These are phyloP conservation scores for Gnatocerus cornutus DNA, from an alignment of 2,888 invertebrate genomes.

Conservation along the genomic window DNA sequence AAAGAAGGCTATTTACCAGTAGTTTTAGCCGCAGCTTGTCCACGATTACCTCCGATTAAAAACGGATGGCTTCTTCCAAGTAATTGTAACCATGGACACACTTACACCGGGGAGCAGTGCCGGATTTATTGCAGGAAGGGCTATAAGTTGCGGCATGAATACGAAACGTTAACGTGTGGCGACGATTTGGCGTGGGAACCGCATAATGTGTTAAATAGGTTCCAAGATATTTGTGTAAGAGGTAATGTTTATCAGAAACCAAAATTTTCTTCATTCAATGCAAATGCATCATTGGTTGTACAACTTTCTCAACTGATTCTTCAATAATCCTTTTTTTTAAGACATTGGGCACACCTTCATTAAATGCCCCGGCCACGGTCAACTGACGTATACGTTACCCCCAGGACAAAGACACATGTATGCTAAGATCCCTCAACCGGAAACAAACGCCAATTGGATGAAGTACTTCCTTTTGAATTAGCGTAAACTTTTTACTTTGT, in stretches of 20 bases:
- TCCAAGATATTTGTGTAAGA: slow-evolving; percentile 60
- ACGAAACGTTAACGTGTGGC: slow-evolving; percentile 60
- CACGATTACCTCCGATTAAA: slow-evolving; percentile 70
- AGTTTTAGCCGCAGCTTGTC: slow-evolving; percentile 71
- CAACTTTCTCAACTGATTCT: too few species aligned
- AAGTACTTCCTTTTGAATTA: too few species aligned
- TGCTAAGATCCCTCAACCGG: slow-evolving; percentile 74
- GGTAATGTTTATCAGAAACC: slow-evolving; percentile 53
- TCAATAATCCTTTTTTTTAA: slow-evolving; percentile 53
- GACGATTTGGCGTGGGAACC: slow-evolving; percentile 63
- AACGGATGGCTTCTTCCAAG: slow-evolving; percentile 74
- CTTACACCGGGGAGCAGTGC: slow-evolving; percentile 72
- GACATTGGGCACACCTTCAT: slow-evolving; percentile 74
- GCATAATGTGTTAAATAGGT: slow-evolving; percentile 38
- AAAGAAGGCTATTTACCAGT: slow-evolving; percentile 22
- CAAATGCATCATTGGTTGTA: too few species aligned
- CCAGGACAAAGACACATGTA: slow-evolving; percentile 70
- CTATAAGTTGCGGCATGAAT: slow-evolving; percentile 64
- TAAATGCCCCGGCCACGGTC: slow-evolving; percentile 75
- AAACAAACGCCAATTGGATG: slow-evolving; percentile 80
- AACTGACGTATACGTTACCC: slow-evolving; percentile 75
- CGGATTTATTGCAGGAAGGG: slow-evolving; percentile 72
- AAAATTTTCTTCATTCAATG: slow-evolving; percentile 3
- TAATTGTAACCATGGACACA: slow-evolving; percentile 72
- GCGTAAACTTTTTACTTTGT: neutral